Evolutionary conservation across 2,797 vertebrate genomes (phyloP), one percentile per base, ranked within the genome.

Genomic region (Ambastaia sidthimunki): DNA sequence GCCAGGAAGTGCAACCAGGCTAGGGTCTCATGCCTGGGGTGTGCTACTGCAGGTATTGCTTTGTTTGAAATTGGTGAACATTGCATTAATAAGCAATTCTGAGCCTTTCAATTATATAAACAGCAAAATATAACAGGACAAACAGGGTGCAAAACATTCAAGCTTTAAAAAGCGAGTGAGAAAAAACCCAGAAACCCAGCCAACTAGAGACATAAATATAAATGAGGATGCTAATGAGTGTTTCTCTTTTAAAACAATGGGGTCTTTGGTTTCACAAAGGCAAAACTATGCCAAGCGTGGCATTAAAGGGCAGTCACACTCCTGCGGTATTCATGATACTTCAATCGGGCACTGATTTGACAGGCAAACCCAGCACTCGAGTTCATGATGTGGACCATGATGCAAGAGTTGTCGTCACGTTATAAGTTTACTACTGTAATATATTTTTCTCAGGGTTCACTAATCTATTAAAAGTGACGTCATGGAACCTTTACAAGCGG

Each of bases 221-320:
- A 75, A 69, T 72, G 57, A 75, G 37, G 55, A 78, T 72, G 72
- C 71, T 78, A 48, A 70, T 34, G 47, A 74, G n/a, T 7, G 52
- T 15, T 71, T 41, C 48, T 59, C 48, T 13, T 21, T 76, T 21
- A 57, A 84, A 75, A 83, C 71, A 84, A 63, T 21, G 78, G 70
- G 47, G 57, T 28, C 54, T 57, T 77, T 79, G 77, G 80, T 41
- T 67, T 62, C 21, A 23, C 55, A 65, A 52, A 77, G 54, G n/a
- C 79, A 67, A 78, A 59, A 54, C 62, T 37, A 76, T 69, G 65
- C 69, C 37, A 41, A 41, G 7, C 54, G 37, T 41, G 37, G 37
- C 37, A 41, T 10, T 41, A 7, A 37, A 37, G 34, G 34, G 34
- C 34, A 37, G 34, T 7, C 34, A 41, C 37, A 10, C 7, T 41